Base-by-base conservation (phyloP, 2,113 vertebrate genomes). In the Coreoperca whiteheadi region DNA sequence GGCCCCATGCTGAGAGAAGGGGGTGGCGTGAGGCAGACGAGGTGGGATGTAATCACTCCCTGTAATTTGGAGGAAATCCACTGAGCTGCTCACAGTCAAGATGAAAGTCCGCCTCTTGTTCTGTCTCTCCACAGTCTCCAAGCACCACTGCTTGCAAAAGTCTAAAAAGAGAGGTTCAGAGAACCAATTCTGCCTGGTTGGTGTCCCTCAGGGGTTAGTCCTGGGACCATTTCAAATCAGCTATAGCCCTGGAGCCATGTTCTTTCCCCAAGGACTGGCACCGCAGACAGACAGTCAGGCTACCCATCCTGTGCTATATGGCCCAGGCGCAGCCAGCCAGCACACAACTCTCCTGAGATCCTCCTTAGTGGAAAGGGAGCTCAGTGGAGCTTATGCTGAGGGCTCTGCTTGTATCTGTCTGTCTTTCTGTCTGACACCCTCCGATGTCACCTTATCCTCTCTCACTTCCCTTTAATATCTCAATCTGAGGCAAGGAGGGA, bases 31-130 rank as follows among this genome's bases (percentile, higher is more conserved):
- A 81, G 87, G 71, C 77, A 86, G 75, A 84, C 72, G 51, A 90
- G 93, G 92, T 89, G 89, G 89, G 90, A 89, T 82, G 91, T 88
- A 91, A 93, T 93, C 92, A 91, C 90, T 91, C 82, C 85, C 87
- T 93, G 89, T 92, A 94, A 95, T 95, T 94, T 94, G 81, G 87
- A 94, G 84, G 82, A 93, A 93, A 94, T 92, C 87, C 92, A 87
- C 90, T 72, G 84, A 91, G 90, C 89, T 79, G 84, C 84, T 93
- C 84, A 67, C 81, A 89, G 87, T 89, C 73, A 54, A 92, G 90
- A 95, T 93, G 89, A 91, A 94, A 94, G 91, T 70, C 68, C 73
- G 81, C 69, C 75, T 82, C 83, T 87, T 90, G 83, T 89, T 76
- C 74, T 8, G 25, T 81, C 82, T 82, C 84, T 86, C 72, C 48